Percentiles rank a stretch among this genome's conserved stretches.
Evolutionary conservation across 2,888 invertebrate genomes (phyloP).

Genomic region (Scaptomyza caliginosa): DNA sequence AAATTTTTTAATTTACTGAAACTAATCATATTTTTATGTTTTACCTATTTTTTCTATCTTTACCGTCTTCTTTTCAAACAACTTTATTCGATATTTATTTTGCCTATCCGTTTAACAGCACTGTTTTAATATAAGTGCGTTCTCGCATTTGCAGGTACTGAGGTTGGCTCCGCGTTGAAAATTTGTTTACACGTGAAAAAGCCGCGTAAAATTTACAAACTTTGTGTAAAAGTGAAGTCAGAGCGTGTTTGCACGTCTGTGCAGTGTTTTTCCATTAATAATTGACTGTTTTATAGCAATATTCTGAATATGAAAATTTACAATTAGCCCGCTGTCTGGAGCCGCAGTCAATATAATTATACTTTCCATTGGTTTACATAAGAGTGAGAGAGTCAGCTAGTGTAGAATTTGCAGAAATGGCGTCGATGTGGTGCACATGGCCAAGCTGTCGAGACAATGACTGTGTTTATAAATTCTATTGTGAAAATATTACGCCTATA

Average conservation of each 20-base stretch:
- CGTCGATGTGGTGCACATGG: conserved; percentile 78
- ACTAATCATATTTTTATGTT: background rate
- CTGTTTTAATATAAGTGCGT: conserved; percentile 81
- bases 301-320: conserved; percentile 63
- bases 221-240: conserved; percentile 44
- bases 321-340: conserved; percentile 69
- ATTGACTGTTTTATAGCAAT: conserved; percentile 17
- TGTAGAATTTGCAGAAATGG: conserved; percentile 68
- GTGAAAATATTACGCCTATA: conserved; percentile 14
- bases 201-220: conserved; percentile 24
- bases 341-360: conserved; percentile 67
- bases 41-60: background rate
- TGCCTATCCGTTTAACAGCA: conserved; percentile 41
- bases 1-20: background rate
- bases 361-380: conserved; percentile 55
- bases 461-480: conserved; percentile 31
- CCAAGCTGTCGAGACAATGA: conserved; percentile 49
- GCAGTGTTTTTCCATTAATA: conserved; percentile 36
- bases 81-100: conserved; percentile 31
- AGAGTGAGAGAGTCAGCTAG: conserved; percentile 69
- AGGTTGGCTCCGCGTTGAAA: conserved; percentile 64
- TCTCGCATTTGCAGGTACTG: conserved; percentile 83
- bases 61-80: conserved; percentile 8
- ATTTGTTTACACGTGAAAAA: conserved; percentile 61
- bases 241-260: conserved; percentile 14